Conservation (phyloP, 2,888 invertebrate species). For the Phyllotreta cruciferae region DNA sequence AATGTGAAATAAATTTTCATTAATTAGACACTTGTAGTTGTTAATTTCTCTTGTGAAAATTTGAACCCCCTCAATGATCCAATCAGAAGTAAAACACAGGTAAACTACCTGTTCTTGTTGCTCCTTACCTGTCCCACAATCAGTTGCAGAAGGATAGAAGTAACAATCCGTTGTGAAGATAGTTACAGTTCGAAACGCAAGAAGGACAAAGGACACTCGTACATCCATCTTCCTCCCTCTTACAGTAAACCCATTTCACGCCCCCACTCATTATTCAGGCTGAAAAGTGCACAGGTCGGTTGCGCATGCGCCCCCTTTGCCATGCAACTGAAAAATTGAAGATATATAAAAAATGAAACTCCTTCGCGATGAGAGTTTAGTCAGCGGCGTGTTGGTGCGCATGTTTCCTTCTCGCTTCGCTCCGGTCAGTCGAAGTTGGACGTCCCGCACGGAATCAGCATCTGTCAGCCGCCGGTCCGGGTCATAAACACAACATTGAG, state of each 20-base stretch:
- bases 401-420: constrained; percentile 35
- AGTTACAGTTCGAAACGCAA: no score
- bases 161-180: no score
- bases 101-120: no score
- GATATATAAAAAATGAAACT: constrained; percentile 34
- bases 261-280: constrained; percentile 13
- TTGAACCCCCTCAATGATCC: no score
- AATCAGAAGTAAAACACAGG: no score
- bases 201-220: no score
- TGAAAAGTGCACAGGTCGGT: neutral
- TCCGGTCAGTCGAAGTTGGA: constrained; percentile 17
- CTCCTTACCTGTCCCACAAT: no score
- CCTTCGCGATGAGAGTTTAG: constrained; percentile 25
- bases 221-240: no score
- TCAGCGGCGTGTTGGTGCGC: constrained; percentile 31
- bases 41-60: no score
- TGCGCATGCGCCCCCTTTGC: constrained; percentile 32
- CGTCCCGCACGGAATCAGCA: neutral
- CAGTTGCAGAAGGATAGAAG: no score
- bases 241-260: neutral
- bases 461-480: constrained; percentile 27
- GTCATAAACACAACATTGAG: constrained; percentile 28
- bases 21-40: constrained; percentile 43
- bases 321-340: constrained; percentile 29
- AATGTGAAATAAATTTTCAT: constrained; percentile 51